These are phyloP conservation scores for Austrofundulus limnaeus DNA, from an alignment of 2,113 vertebrate species.

Conservation along the genomic window DNA sequence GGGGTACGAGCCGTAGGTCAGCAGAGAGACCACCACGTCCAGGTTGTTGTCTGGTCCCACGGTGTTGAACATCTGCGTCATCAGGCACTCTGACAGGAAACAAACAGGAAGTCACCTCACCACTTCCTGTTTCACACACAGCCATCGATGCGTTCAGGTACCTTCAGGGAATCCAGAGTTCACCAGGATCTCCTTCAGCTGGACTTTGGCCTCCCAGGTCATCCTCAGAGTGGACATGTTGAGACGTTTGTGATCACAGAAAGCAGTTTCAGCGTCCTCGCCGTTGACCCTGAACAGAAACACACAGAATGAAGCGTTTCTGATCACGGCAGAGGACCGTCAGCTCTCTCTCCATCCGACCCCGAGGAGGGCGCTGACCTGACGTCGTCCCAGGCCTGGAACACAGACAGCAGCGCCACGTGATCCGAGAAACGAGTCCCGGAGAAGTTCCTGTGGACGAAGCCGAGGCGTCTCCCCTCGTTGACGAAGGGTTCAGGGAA, in stretches of 20 bases:
- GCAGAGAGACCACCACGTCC: constrained; percentile 93
- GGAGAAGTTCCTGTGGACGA: constrained; percentile 92
- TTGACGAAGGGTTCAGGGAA: constrained; percentile 94
- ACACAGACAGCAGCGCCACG: constrained; percentile 91
- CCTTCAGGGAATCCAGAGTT: constrained; percentile 95
- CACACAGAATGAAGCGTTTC: too few relatives aligned
- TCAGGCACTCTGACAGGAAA: constrained; percentile 82
- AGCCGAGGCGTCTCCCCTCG: constrained; percentile 91
- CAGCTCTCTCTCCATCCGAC: too few relatives aligned
- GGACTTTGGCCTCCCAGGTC: constrained; percentile 99
- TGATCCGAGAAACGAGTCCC: constrained; percentile 93
- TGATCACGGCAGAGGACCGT: too few relatives aligned
- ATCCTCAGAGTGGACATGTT: constrained; percentile 95
- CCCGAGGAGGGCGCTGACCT: too few relatives aligned
- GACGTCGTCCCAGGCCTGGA: constrained; percentile 96
- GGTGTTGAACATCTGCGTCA: constrained; percentile 90
- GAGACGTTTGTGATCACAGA: constrained; percentile 95
- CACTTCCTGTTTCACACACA: fast-evolving
- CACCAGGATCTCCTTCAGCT: constrained; percentile 93
- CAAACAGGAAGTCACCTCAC: background rate
- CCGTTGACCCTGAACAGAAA: constrained; percentile 85
- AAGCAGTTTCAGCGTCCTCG: constrained; percentile 89
- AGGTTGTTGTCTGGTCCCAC: constrained; percentile 92
- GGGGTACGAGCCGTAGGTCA: constrained; percentile 92
- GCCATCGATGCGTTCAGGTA: constrained; percentile 46